Evolutionary conservation across 92 coral and sea anemone genomes (phyloP), one percentile per base, ranked within the genome.

Genomic region (Zoanthus sansibaricus): DNA sequence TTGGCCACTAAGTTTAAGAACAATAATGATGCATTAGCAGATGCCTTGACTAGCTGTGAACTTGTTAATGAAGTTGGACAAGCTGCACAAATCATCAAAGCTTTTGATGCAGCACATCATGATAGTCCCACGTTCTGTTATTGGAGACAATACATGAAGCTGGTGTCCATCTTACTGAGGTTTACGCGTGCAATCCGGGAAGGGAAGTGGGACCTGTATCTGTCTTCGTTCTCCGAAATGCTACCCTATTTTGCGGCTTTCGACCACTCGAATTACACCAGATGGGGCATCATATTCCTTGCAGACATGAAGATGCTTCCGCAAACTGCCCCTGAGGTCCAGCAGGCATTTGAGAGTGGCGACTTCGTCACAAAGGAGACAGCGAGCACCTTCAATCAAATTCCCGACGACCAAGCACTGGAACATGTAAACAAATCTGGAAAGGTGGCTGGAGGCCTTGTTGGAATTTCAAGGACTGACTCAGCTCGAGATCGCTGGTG

Each of bases 401-500:
- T 91, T 83, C 87, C 91, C 6, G 94, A 87, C 69, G 91, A 91
- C 56, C 94, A 91, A 91, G 94, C 94, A 25, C 90, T 90, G 9
- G 88, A 90, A 16, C 93, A 90, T 76, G 93, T 90, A 59, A 90
- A 90, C 72, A 66, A 71, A 11, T 21, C 91, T 75, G 91, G 93
- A 11, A 91, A 91, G 59, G 88, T 87, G 46, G 91, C 93, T 9
- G 90, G 90, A 80, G 93, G 90, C n/a, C 89, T 90, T 30, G 93
- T 90, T 37, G 93, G 88, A 32, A 87, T 90, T 37, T 91, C 96
- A 8, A 47, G 89, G 47, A 51, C 92, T 47, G 96, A 93, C 86
- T 44, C 92, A 71, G 94, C 92, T 20, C 67, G 88, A 74, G 94
- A 91, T 91, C 91, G 91, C 62, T 93, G 94, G 93, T 91, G 92